A percentile compares a stretch with the other conserved stretches of the same genome.
phyloP scores from a whole-genome alignment of 2,113 vertebrate genomes.

The Nyctereutes procyonoides region DNA sequence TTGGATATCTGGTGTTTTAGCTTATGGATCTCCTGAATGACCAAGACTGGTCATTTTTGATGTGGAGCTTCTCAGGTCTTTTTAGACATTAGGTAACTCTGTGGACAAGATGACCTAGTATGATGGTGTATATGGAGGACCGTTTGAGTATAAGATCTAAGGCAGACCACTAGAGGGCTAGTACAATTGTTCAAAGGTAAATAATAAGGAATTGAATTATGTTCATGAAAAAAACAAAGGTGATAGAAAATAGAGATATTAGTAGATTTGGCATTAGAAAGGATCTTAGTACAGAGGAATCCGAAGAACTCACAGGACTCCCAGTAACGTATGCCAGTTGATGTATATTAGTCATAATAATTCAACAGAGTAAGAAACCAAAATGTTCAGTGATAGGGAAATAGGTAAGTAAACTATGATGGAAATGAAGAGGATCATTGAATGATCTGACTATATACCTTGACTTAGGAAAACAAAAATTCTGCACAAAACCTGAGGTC shows the following conservation, averaged over 20 bases:
- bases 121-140: not conserved
- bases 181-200: not conserved
- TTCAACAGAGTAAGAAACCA: not conserved
- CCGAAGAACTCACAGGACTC: not conserved
- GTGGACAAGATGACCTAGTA: not conserved
- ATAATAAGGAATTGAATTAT: not conserved
- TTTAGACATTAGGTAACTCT: not conserved
- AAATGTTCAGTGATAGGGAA: not conserved
- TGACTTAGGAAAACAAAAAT: not conserved
- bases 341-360: constrained; percentile 16
- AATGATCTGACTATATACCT: not conserved
- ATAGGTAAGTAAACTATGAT: not conserved
- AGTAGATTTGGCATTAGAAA: not conserved
- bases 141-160: not conserved
- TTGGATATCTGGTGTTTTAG: not conserved
- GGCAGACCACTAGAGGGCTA: not conserved
- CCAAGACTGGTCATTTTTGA: not conserved
- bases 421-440: not conserved
- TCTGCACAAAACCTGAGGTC: not conserved
- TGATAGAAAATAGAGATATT: not conserved
- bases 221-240: not conserved
- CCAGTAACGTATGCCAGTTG: not conserved
- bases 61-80: not conserved
- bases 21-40: not conserved
- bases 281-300: not conserved